phyloP scores from a whole-genome alignment of 2,888 invertebrate genomes.

The Drosophila paramelanica region DNA sequence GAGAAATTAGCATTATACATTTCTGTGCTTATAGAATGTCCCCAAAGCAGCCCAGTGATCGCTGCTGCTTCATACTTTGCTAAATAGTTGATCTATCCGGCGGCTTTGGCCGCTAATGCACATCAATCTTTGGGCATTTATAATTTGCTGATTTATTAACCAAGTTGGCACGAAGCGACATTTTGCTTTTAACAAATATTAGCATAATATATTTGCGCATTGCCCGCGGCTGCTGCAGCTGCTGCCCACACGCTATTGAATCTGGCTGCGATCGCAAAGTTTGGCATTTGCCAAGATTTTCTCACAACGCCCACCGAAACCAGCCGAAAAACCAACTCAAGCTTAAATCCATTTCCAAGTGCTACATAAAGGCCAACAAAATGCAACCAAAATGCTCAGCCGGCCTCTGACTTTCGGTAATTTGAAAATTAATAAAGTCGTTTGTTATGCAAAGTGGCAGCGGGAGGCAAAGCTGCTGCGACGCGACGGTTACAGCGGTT shows the following conservation, averaged over 20 bases:
- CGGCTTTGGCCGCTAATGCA: conserved; percentile 53
- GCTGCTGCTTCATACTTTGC: not conserved
- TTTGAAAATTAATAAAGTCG: conserved; percentile 81
- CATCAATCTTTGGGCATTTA: conserved; percentile 72
- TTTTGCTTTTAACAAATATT: conserved; percentile 76
- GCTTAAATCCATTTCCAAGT: conserved; percentile 64
- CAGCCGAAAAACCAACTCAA: conserved; percentile 35
- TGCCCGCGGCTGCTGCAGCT: conserved; percentile 62
- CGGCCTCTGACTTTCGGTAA: conserved; percentile 80
- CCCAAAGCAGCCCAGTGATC: conserved; percentile 8
- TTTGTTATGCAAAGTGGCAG: conserved; percentile 80
- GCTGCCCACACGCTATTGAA: conserved; percentile 61
- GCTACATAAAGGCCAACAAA: conserved; percentile 76
- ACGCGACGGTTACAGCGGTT: conserved; percentile 18
- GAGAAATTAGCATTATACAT: conserved; percentile 72
- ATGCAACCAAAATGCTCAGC: conserved; percentile 68
- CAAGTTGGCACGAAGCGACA: conserved; percentile 73
- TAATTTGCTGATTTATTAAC: conserved; percentile 73
- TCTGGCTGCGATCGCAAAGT: conserved; percentile 36
- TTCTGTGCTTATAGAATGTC: conserved; percentile 26
- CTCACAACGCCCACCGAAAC: conserved; percentile 74
- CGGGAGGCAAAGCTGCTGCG: conserved; percentile 52
- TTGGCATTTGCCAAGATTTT: conserved; percentile 75
- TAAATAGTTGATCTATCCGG: conserved; percentile 43
- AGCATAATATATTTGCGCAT: conserved; percentile 65